phyloP scores from a whole-genome alignment of 1,140 invertebrate species.

The Drosophila murphyi region DNA sequence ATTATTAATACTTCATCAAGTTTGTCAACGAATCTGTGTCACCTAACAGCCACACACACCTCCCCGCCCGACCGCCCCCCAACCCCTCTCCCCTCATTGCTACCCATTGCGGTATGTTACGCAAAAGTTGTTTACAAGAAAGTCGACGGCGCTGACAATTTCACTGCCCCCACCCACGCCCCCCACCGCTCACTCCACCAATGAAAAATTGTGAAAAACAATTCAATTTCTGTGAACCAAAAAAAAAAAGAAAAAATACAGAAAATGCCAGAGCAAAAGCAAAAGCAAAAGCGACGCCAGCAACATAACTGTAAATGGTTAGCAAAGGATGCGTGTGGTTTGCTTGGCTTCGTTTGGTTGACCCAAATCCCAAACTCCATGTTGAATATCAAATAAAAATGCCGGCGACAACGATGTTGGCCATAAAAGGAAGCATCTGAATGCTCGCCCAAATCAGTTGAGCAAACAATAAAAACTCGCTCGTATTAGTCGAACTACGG shows the following conservation, averaged over 20 bases:
- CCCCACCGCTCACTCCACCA: constrained; percentile 4
- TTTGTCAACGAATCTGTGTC: constrained; percentile 62
- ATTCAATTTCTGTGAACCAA: constrained; percentile 73
- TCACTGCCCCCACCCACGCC: constrained; percentile 22
- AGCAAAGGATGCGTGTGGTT: constrained; percentile 58
- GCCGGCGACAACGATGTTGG: constrained; percentile 48
- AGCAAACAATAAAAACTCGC: constrained; percentile 60
- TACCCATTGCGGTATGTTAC: background rate
- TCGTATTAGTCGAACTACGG: background rate
- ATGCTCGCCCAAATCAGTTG: constrained; percentile 66
- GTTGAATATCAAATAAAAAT: constrained; percentile 73
- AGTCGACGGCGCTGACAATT: constrained; percentile 55
- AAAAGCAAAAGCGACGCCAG: constrained; percentile 20
- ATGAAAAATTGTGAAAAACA: constrained; percentile 66
- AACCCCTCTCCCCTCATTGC: background rate
- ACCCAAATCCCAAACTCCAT: constrained; percentile 65
- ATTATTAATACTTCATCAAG: constrained; percentile 78
- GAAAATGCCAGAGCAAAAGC: background rate
- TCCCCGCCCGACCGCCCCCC: background rate
- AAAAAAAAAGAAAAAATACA: background rate
- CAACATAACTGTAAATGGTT: constrained; percentile 62
- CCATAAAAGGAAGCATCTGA: constrained; percentile 55
- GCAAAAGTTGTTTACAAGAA: constrained; percentile 72
- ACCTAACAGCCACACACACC: constrained; percentile 17
- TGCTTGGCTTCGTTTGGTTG: constrained; percentile 37